Percentiles rank a stretch among this genome's conserved stretches.
These are phyloP conservation scores for Epistrophella euchroma DNA, from an alignment of 2,888 invertebrate genomes.

Conservation along the genomic window DNA sequence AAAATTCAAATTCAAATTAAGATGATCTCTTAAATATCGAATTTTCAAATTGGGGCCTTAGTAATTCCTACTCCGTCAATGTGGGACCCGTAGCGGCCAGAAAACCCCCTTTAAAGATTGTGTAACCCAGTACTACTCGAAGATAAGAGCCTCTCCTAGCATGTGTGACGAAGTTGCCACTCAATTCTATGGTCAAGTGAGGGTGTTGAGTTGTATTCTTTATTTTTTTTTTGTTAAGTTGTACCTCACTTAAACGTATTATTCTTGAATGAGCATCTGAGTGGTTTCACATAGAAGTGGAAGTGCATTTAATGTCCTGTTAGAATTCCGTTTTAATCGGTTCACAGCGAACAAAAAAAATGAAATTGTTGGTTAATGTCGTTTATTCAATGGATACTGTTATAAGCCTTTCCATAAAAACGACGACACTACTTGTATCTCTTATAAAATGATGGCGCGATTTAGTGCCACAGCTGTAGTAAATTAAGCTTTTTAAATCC, in stretches of 20 bases:
- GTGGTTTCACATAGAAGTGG: slow-evolving; percentile 41
- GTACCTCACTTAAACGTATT: background rate
- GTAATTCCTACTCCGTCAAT: background rate
- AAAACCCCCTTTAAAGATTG: slow-evolving; percentile 37
- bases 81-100: no score
- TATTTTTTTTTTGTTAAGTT: background rate
- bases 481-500: slow-evolving; percentile 48
- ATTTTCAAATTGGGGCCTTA: background rate
- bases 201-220: slow-evolving; percentile 9
- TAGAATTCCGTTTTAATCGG: slow-evolving; percentile 52
- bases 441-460: slow-evolving; percentile 10
- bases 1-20: no score
- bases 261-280: slow-evolving; percentile 37
- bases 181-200: slow-evolving; percentile 48
- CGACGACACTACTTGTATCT: slow-evolving; percentile 4
- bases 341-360: background rate
- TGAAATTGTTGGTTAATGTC: slow-evolving; percentile 43
- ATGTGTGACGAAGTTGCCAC: slow-evolving; percentile 64
- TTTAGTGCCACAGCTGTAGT: slow-evolving; percentile 52
- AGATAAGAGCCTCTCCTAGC: slow-evolving; percentile 42
- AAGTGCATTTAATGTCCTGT: slow-evolving; percentile 67
- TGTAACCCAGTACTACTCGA: slow-evolving; percentile 50
- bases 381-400: slow-evolving; percentile 51
- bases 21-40: no score
- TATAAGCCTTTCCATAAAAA: slow-evolving; percentile 20